These are phyloP conservation scores for Athalia circularis DNA, from an alignment of 2,888 invertebrate genomes.

Conservation along the genomic window DNA sequence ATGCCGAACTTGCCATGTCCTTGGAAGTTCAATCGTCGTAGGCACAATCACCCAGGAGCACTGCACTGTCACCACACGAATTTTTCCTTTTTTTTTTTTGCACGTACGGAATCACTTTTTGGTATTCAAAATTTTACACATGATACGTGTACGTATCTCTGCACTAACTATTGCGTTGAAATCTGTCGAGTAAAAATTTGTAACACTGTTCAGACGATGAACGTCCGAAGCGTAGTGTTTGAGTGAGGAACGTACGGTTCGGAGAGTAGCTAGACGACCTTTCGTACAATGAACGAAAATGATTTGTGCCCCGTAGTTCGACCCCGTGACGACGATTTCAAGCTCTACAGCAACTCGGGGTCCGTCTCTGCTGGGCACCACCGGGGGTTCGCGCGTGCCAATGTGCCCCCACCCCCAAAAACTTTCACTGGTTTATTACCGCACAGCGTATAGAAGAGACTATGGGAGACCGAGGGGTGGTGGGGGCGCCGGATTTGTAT, in stretches of 20 bases:
- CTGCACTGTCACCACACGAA: background rate
- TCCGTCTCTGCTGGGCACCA: constrained; percentile 50
- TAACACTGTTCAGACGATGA: too few species aligned
- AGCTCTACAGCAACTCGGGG: constrained; percentile 54
- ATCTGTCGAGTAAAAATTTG: too few species aligned
- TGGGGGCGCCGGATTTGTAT: constrained; percentile 42
- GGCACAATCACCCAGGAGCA: background rate
- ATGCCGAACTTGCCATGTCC: constrained; percentile 62
- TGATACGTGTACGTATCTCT: too few species aligned
- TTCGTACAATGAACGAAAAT: constrained; percentile 64
- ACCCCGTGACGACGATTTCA: constrained; percentile 67
- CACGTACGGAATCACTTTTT: too few species aligned
- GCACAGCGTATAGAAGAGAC: constrained; percentile 28
- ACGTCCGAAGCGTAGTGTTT: too few species aligned
- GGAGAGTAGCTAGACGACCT: constrained; percentile 47
- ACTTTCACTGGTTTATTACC: constrained; percentile 69
- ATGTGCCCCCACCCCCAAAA: constrained; percentile 63
- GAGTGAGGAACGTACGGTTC: constrained; percentile 38
- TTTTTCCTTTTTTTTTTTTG: too few species aligned
- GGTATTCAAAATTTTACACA: too few species aligned
- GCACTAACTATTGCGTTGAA: too few species aligned
- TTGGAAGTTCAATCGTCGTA: constrained; percentile 45
- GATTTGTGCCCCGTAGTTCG: constrained; percentile 60
- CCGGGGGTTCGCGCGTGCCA: constrained; percentile 65
- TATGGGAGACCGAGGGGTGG: constrained; percentile 7